Conservation (phyloP, 2,113 vertebrate genomes). For the Xiphophorus maculatus region DNA sequence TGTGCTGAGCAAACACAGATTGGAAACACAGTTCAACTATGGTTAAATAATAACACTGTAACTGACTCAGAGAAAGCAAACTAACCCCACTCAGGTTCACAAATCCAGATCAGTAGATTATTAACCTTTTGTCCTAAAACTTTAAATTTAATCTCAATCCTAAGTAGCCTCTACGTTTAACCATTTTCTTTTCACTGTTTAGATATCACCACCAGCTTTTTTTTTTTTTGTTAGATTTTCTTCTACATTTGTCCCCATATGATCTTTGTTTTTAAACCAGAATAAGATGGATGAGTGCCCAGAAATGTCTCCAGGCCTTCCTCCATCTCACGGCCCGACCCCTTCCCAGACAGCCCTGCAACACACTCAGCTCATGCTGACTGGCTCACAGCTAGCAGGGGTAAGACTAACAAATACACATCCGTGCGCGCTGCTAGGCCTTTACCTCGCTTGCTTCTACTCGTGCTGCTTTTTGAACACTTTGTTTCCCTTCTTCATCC, state of each 20-base stretch:
- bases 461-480: conserved; percentile 53
- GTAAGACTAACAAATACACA: conserved; percentile 71
- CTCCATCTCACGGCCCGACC: conserved; percentile 80
- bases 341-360: conserved; percentile 86
- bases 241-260: neutral
- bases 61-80: neutral
- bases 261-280: conserved; percentile 71
- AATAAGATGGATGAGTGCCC: conserved; percentile 87
- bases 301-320: conserved; percentile 82
- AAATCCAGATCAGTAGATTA: neutral
- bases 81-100: neutral
- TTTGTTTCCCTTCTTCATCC: conserved; percentile 27
- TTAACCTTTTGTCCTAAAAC: neutral
- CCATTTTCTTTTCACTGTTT: too few species aligned
- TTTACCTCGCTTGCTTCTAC: conserved; percentile 45
- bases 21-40: neutral
- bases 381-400: conserved; percentile 90
- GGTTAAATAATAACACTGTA: neutral
- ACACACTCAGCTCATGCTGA: conserved; percentile 92
- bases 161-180: too few species aligned
- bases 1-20: neutral
- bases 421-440: conserved; percentile 32
- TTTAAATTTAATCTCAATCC: too few species aligned
- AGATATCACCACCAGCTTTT: too few species aligned
- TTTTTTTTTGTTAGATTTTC: too few species aligned